A percentile compares a stretch with the other conserved stretches of the same genome.
Conservation (phyloP, 1,140 invertebrate species). For the Trachymyrmex septentrionalis region DNA sequence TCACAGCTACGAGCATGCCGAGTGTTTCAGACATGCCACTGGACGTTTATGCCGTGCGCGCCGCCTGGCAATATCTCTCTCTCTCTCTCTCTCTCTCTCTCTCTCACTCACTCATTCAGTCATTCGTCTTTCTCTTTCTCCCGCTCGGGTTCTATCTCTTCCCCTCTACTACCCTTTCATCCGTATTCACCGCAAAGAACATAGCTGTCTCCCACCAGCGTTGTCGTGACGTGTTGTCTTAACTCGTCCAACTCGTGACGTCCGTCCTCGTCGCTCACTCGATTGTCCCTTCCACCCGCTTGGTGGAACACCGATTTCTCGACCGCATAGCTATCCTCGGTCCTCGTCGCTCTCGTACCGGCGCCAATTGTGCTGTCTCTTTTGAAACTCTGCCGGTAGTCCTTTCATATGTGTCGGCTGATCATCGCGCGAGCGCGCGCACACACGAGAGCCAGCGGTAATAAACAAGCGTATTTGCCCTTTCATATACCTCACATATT, state of each 20-base stretch:
- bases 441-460: slow-evolving; percentile 79
- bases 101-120: slow-evolving; percentile 48
- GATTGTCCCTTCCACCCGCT: slow-evolving; percentile 8
- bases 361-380: not conserved
- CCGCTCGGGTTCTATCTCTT: slow-evolving; percentile 28
- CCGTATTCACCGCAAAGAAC: slow-evolving; percentile 51
- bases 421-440: slow-evolving; percentile 76
- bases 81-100: not conserved
- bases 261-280: slow-evolving; percentile 9
- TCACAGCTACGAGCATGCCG: slow-evolving; percentile 82
- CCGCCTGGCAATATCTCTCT: slow-evolving; percentile 72
- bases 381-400: slow-evolving; percentile 28
- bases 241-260: not conserved
- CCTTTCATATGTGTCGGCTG: slow-evolving; percentile 79
- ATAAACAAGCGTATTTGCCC: slow-evolving; percentile 78
- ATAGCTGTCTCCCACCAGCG: slow-evolving; percentile 21
- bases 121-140: slow-evolving; percentile 46
- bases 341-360: not conserved
- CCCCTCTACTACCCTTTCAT: slow-evolving; percentile 39
- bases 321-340: not conserved
- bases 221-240: not conserved
- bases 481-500: slow-evolving; percentile 78
- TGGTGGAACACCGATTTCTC: not conserved
- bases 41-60: slow-evolving; percentile 82
- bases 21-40: slow-evolving; percentile 84